Evolutionary conservation across 2,888 invertebrate species (phyloP), one percentile per base, ranked within the genome.

Genomic region (Agrochola circellaris): DNA sequence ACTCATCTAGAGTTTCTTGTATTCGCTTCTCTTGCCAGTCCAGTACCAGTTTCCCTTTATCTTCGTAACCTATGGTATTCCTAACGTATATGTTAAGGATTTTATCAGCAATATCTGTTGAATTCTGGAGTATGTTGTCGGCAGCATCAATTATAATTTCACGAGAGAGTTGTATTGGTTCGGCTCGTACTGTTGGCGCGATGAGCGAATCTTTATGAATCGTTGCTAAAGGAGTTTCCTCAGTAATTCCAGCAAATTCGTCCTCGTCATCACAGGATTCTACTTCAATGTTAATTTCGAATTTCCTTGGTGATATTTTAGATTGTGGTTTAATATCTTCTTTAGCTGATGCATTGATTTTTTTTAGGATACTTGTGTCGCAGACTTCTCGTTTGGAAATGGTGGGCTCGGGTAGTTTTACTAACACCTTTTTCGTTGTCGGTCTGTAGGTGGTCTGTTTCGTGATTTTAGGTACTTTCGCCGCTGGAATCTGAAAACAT

Each of bases 1-100:
- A 94, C 0, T 70, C 34, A 0, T 73, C 30, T 0, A 94, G 34
- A 0, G 79, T 83, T 0, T 51, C 11, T 64, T 93, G 90, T 3
- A 94, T 34, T 5, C 80, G 20, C 0, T 0, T 0, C 0, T 92
- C 89, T 64, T 62, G 0, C 34, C 20, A 2, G 0, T 2, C 11
- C 9, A 0, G 2, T 0, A 3, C 0, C 0, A 58, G 0, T 0
- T n/a, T 51, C 0, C 0, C 0, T 4, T 15, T 23, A 4, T 15
- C 0, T 11, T 65, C 38, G 3, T 56, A 60, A 0, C 86, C 86
- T 7, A 74, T 60, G 0, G 68, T 74, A 9, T 84, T 84, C 23
- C 65, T 69, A 2, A 84, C n/a, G 30, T 58, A 60, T 0, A 75
- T 13, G 6, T 56, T 62, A n/a, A 84, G 42, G 0, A 78, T 48